Evolutionary conservation across 2,113 vertebrate species (phyloP).

Genomic region (Irena cyanogastra): DNA sequence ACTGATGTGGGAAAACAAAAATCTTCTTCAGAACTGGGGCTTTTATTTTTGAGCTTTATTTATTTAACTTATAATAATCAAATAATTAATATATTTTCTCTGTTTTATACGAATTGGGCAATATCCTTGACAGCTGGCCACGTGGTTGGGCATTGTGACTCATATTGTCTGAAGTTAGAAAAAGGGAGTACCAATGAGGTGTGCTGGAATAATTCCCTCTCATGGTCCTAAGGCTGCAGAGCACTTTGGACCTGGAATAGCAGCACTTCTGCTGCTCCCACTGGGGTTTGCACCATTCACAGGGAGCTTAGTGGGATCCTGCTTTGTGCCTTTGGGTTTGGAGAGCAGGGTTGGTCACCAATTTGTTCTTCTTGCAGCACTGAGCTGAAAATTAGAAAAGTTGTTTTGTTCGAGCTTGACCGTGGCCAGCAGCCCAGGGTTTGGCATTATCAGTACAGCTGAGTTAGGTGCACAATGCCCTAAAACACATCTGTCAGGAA

Average conservation of each 20-base stretch:
- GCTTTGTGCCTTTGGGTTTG: background rate
- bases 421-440: background rate
- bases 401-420: background rate
- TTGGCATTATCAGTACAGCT: background rate
- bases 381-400: background rate
- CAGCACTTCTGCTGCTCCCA: background rate
- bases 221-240: background rate
- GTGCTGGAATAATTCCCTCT: background rate
- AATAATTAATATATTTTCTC: slow-evolving; percentile 71
- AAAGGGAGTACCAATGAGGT: background rate
- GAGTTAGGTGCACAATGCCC: background rate
- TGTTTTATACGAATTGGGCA: slow-evolving; percentile 8
- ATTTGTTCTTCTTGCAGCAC: background rate
- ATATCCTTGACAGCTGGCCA: slow-evolving; percentile 7
- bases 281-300: background rate
- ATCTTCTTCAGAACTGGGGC: slow-evolving; percentile 25
- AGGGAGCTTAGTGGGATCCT: background rate
- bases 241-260: background rate
- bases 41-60: slow-evolving; percentile 74
- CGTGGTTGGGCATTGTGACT: background rate
- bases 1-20: slow-evolving; percentile 39
- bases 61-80: slow-evolving; percentile 72
- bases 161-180: background rate
- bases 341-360: background rate
- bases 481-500: background rate